A percentile compares a stretch with the other conserved stretches of the same genome.
These are phyloP conservation scores for Drosophila eugracilis DNA, from an alignment of 1,140 invertebrate species.

Conservation along the genomic window DNA sequence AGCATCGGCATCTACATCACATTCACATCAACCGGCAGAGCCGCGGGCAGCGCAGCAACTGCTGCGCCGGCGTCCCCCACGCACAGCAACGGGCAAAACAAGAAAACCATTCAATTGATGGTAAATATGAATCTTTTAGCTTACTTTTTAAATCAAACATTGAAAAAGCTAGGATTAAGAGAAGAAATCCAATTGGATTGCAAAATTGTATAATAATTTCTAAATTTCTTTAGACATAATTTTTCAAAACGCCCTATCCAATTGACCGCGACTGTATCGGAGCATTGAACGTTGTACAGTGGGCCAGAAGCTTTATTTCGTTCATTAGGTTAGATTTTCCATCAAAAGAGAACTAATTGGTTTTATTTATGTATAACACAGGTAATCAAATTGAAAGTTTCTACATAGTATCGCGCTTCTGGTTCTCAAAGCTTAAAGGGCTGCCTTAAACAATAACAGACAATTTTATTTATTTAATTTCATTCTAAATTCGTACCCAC, in stretches of 20 bases:
- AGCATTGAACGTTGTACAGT: constrained; percentile 68
- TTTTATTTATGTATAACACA: too few species aligned
- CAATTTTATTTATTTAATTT: too few species aligned
- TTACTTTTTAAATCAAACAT: too few species aligned
- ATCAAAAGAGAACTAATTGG: too few species aligned
- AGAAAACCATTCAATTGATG: background rate
- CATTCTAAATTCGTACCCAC: background rate
- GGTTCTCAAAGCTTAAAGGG: too few species aligned
- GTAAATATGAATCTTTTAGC: too few species aligned
- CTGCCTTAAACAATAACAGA: too few species aligned
- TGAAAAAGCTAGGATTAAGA: background rate
- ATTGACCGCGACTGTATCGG: constrained; percentile 22
- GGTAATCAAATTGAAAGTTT: too few species aligned
- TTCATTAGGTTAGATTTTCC: too few species aligned
- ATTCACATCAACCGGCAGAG: constrained; percentile 29
- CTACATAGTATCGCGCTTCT: too few species aligned
- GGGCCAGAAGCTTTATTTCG: background rate
- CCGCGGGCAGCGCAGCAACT: constrained; percentile 34
- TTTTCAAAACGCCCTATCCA: background rate
- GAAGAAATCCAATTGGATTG: background rate
- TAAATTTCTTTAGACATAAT: background rate
- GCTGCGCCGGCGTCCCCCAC: constrained; percentile 14
- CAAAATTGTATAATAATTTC: too few species aligned
- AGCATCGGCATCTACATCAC: constrained; percentile 42
- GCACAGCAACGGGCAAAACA: constrained; percentile 8